phyloP scores from a whole-genome alignment of 2,113 vertebrate species.

The Amphilophus citrinellus region DNA sequence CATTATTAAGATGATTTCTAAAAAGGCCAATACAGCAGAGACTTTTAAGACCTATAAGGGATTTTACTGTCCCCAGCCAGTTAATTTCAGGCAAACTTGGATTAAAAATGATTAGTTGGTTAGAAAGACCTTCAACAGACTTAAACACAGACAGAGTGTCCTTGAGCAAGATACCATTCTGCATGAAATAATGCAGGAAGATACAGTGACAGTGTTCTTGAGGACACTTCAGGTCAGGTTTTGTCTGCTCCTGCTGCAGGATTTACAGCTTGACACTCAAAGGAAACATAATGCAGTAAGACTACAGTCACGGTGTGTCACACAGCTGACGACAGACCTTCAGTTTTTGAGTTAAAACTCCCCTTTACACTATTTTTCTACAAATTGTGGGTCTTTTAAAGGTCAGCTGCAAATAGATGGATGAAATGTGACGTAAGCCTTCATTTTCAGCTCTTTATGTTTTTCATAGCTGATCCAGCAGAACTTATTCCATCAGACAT shows the following conservation, averaged over 20 bases:
- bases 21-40: background rate
- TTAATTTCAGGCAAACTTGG: background rate
- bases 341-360: slow-evolving; percentile 11
- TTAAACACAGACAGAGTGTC: slow-evolving; percentile 8
- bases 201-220: background rate
- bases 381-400: background rate
- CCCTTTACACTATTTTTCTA: background rate
- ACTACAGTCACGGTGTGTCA: background rate
- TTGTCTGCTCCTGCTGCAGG: background rate
- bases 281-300: background rate
- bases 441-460: background rate
- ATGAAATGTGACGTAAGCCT: background rate
- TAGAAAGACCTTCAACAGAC: background rate
- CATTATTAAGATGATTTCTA: slow-evolving; percentile 7
- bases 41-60: background rate
- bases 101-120: slow-evolving; percentile 12
- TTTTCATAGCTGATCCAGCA: background rate
- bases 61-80: background rate
- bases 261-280: slow-evolving; percentile 30
- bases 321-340: background rate
- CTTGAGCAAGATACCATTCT: background rate
- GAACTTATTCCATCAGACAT: background rate
- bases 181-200: background rate
- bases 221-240: background rate
- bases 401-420: slow-evolving; percentile 9